Conservation (phyloP, 2,113 vertebrate genomes). For the rat (Rattus norvegicus) region GRCr8 NC_086024.1:22976001-22976500, state of each 20-base stretch:
- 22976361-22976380: not conserved
- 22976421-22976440: not conserved
- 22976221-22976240: not conserved
- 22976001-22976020: not conserved
- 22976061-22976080: not conserved
- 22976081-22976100: not conserved
- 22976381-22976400: not conserved
- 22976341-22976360: not conserved
- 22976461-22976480: not conserved
- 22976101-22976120: not conserved
- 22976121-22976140: not conserved
- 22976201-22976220: not conserved
- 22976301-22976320: not conserved
- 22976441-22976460: not conserved
- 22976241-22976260: not conserved
- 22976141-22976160: not conserved
- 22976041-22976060: not conserved
- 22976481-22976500: not conserved
- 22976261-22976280: not conserved
- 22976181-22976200: not conserved
- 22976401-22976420: not conserved
- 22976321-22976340: not conserved
- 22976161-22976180: not conserved
- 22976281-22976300: not conserved
- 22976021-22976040: not conserved